Conservation (phyloP, 2,113 vertebrate species). For the Antennarius striatus region DNA sequence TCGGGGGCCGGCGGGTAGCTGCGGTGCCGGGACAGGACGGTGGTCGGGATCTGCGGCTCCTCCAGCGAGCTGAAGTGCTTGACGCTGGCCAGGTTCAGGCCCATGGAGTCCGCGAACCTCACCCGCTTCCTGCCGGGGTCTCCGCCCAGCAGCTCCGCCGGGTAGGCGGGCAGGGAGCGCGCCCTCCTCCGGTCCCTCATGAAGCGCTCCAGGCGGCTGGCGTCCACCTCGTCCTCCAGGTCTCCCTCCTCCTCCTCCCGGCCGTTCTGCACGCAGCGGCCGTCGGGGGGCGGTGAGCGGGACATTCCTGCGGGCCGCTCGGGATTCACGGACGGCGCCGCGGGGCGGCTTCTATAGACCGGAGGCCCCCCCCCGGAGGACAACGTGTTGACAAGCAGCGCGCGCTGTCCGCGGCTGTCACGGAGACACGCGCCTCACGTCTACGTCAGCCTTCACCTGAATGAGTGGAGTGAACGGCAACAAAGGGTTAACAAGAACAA, state of each 20-base stretch:
- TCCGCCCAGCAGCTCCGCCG: slow-evolving; percentile 51
- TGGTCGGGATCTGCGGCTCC: slow-evolving; percentile 84
- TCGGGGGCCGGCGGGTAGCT: slow-evolving; percentile 73
- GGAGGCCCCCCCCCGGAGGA: not conserved
- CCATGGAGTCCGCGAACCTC: slow-evolving; percentile 89
- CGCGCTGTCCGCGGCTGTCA: not conserved
- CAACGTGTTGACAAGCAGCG: slow-evolving; percentile 11
- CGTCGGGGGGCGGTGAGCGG: slow-evolving; percentile 20
- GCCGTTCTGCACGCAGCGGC: slow-evolving; percentile 20
- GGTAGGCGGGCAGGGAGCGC: slow-evolving; percentile 70
- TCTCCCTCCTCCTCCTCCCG: slow-evolving; percentile 36
- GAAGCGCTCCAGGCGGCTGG: slow-evolving; percentile 56
- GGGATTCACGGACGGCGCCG: slow-evolving; percentile 4
- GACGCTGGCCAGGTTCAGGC: slow-evolving; percentile 86
- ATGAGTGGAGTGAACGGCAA: too few species aligned
- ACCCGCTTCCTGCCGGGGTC: slow-evolving; percentile 83
- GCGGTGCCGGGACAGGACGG: slow-evolving; percentile 80
- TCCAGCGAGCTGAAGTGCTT: slow-evolving; percentile 87
- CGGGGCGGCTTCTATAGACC: slow-evolving; percentile 45
- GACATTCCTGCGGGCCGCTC: slow-evolving; percentile 39
- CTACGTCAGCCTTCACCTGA: too few species aligned
- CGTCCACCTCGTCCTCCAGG: slow-evolving; percentile 64
- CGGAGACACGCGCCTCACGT: too few species aligned
- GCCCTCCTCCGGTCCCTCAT: slow-evolving; percentile 73
- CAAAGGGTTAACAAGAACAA: too few species aligned